phyloP scores from a whole-genome alignment of 2,888 invertebrate species.

The Acanthosoma haemorrhoidale region DNA sequence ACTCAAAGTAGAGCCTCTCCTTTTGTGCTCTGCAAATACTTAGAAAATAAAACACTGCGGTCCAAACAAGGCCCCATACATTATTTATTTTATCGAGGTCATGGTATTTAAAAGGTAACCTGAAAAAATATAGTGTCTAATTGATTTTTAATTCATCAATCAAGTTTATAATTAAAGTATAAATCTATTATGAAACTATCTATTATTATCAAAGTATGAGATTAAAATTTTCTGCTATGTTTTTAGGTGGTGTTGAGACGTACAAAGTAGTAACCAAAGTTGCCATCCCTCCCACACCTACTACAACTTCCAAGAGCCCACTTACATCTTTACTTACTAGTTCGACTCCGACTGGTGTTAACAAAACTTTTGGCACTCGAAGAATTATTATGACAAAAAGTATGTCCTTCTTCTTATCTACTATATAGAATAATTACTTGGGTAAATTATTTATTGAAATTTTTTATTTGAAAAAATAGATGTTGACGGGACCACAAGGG shows the following conservation, averaged over 20 bases:
- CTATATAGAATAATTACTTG: neutral
- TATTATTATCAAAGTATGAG: too few species aligned
- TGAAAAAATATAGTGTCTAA: too few species aligned
- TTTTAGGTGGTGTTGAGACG: conserved; percentile 48
- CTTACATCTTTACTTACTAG: conserved; percentile 61
- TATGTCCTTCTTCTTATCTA: conserved; percentile 40
- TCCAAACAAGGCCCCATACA: too few species aligned
- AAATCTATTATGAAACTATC: too few species aligned
- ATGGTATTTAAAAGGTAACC: too few species aligned
- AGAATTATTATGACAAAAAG: conserved; percentile 72
- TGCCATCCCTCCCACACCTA: conserved; percentile 51
- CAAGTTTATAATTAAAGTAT: too few species aligned
- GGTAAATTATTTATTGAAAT: neutral
- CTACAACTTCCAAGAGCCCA: conserved; percentile 49
- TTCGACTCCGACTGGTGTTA: conserved; percentile 54
- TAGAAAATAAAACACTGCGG: too few species aligned
- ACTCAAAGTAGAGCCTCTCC: too few species aligned
- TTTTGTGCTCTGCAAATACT: too few species aligned
- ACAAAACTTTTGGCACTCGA: conserved; percentile 59
- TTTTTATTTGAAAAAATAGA: conserved; percentile 22
- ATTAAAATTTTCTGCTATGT: neutral
- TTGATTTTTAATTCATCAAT: too few species aligned
- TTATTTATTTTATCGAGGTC: too few species aligned
- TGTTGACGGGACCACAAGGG: conserved; percentile 60
- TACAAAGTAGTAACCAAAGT: conserved; percentile 62